A percentile compares a stretch with the other conserved stretches of the same genome.
Conservation (phyloP, 1,140 invertebrate genomes). For the Drosophila serrata region DNA sequence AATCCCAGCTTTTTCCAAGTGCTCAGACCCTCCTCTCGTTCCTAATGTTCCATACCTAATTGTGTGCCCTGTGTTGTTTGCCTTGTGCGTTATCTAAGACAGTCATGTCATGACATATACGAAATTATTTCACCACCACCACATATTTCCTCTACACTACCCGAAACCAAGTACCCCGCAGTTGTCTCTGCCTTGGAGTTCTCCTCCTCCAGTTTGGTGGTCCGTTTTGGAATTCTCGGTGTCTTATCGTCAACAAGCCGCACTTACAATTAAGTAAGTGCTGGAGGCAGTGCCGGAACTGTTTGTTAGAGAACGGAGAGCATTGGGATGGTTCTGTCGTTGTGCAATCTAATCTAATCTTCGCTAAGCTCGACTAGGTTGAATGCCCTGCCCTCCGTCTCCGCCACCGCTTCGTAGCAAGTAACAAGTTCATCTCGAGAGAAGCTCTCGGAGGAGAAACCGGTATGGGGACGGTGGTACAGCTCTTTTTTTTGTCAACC, state of each 20-base stretch:
- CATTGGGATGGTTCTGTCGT: constrained; percentile 11
- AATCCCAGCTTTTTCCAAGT: constrained; percentile 7
- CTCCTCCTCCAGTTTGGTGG: background rate
- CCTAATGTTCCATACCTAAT: constrained; percentile 21
- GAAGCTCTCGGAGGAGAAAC: constrained; percentile 42
- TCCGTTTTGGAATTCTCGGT: constrained; percentile 11
- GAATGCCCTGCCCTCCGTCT: constrained; percentile 59
- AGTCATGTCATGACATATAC: constrained; percentile 69
- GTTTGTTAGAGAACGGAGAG: constrained; percentile 19
- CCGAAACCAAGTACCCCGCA: no score
- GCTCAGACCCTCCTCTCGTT: background rate
- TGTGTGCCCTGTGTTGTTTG: constrained; percentile 48
- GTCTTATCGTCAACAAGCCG: constrained; percentile 75
- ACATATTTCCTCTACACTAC: constrained; percentile 49
- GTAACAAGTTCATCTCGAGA: constrained; percentile 40
- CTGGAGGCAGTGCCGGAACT: constrained; percentile 56
- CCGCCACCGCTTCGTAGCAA: background rate
- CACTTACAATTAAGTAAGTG: constrained; percentile 83
- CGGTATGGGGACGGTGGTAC: constrained; percentile 61
- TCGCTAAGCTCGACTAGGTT: constrained; percentile 59
- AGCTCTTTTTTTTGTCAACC: constrained; percentile 79
- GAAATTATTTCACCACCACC: constrained; percentile 58
- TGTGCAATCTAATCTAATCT: constrained; percentile 74
- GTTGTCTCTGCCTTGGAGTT: background rate
- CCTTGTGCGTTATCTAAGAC: constrained; percentile 65